Conservation (phyloP, 1,140 invertebrate species). For the Halotydeus destructor region DNA sequence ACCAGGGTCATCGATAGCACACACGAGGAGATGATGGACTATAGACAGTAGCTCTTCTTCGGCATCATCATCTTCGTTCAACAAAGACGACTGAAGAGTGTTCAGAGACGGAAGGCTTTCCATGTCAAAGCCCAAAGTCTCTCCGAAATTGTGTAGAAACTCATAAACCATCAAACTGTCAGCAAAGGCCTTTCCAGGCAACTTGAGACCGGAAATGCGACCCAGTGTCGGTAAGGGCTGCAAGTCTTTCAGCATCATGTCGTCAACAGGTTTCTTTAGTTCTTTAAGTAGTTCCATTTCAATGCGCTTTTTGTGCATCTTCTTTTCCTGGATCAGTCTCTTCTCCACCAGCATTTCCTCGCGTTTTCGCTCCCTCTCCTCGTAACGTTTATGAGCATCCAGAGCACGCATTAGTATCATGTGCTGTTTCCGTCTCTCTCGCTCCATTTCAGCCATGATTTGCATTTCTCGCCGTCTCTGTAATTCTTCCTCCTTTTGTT, state of each 20-base stretch:
- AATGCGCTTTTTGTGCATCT: conserved; percentile 48
- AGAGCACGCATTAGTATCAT: conserved; percentile 64
- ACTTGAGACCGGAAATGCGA: conserved; percentile 52
- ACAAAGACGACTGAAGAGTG: conserved; percentile 57
- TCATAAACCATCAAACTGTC: conserved; percentile 82
- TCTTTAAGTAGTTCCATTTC: conserved; percentile 66
- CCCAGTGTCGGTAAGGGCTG: conserved; percentile 46
- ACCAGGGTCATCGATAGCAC: conserved; percentile 81
- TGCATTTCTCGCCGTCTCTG: conserved; percentile 62
- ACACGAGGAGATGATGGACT: conserved; percentile 66
- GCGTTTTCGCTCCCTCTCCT: conserved; percentile 64
- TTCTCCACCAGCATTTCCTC: conserved; percentile 54
- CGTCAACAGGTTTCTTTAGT: conserved; percentile 54
- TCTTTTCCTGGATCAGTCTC: conserved; percentile 52
- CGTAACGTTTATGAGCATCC: conserved; percentile 56
- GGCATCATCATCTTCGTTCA: conserved; percentile 51
- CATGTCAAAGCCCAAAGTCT: conserved; percentile 75
- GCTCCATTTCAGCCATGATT: conserved; percentile 48
- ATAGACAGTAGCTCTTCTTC: conserved; percentile 71
- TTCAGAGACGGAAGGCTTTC: conserved; percentile 64
- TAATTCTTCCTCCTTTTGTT: conserved; percentile 44
- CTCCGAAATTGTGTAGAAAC: conserved; percentile 84
- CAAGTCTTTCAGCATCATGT: conserved; percentile 26
- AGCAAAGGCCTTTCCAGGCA: conserved; percentile 66
- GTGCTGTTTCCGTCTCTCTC: conserved; percentile 70